phyloP scores from a whole-genome alignment of 2,888 invertebrate genomes.

The Andrena fulva region DNA sequence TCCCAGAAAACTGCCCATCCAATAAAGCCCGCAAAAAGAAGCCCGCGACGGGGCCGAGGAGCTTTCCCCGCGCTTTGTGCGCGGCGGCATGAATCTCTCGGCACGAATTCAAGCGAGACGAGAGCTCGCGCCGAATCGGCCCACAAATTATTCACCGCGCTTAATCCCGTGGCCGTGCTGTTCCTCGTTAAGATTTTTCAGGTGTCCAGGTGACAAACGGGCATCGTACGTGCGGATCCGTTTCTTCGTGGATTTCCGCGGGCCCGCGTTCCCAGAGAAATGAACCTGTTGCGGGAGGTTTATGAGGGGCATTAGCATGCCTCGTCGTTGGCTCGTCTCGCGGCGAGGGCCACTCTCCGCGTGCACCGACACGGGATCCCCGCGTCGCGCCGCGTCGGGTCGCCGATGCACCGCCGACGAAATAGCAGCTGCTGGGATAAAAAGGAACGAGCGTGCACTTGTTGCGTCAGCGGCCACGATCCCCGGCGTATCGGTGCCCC shows the following conservation, averaged over 20 bases:
- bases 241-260: conserved; percentile 79
- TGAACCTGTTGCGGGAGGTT: conserved; percentile 83
- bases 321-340: conserved; percentile 75
- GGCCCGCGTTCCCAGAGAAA: conserved; percentile 76
- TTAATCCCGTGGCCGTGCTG: conserved; percentile 47
- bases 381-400: conserved; percentile 30
- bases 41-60: not conserved
- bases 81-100: conserved; percentile 11
- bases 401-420: conserved; percentile 45
- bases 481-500: conserved; percentile 28
- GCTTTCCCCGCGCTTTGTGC: not conserved
- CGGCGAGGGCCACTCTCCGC: conserved; percentile 22
- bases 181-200: conserved; percentile 76
- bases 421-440: conserved; percentile 56
- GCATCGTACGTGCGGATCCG: conserved; percentile 73
- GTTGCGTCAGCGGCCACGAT: conserved; percentile 72
- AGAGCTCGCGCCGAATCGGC: conserved; percentile 10
- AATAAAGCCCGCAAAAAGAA: not conserved
- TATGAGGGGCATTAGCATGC: conserved; percentile 83
- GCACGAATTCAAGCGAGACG: conserved; percentile 6
- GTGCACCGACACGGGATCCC: conserved; percentile 35
- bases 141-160: conserved; percentile 15
- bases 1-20: not conserved
- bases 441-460: conserved; percentile 72
- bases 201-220: conserved; percentile 79